A percentile compares a stretch with the other conserved stretches of the same genome.
Conservation (phyloP, 2,888 invertebrate species). For the Loripinus fragilis region DNA sequence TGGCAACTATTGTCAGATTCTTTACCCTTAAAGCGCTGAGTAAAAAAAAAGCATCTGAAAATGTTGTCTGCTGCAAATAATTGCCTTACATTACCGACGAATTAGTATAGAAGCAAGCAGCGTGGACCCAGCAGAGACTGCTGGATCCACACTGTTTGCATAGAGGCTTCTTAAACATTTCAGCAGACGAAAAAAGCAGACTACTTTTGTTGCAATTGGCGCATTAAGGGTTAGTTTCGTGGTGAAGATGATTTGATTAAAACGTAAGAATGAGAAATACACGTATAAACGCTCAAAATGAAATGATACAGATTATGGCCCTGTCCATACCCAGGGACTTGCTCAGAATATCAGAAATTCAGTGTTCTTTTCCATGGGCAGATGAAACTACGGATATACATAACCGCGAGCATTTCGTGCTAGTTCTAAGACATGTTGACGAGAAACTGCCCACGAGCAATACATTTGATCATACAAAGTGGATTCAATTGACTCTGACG, state of each 20-base stretch:
- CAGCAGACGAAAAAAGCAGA: no score
- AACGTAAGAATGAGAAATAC: conserved; percentile 1
- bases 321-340: conserved; percentile 33
- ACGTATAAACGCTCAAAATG: background rate
- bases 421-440: conserved; percentile 39
- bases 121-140: no score
- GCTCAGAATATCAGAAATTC: conserved; percentile 18
- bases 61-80: no score
- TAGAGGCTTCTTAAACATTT: no score
- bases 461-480: conserved; percentile 52
- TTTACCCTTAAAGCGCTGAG: background rate
- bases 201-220: no score
- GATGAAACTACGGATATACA: conserved; percentile 51
- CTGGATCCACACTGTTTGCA: no score
- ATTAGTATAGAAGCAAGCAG: no score
- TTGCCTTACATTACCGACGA: no score
- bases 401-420: conserved; percentile 51
- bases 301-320: conserved; percentile 2
- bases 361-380: conserved; percentile 34
- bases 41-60: no score
- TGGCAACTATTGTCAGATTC: conserved; percentile 4
- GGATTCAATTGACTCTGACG: conserved; percentile 28
- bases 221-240: no score
- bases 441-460: conserved; percentile 46
- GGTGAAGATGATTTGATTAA: background rate